Base-by-base conservation (phyloP, 2,888 invertebrate genomes). In the Troilus luridus region DNA sequence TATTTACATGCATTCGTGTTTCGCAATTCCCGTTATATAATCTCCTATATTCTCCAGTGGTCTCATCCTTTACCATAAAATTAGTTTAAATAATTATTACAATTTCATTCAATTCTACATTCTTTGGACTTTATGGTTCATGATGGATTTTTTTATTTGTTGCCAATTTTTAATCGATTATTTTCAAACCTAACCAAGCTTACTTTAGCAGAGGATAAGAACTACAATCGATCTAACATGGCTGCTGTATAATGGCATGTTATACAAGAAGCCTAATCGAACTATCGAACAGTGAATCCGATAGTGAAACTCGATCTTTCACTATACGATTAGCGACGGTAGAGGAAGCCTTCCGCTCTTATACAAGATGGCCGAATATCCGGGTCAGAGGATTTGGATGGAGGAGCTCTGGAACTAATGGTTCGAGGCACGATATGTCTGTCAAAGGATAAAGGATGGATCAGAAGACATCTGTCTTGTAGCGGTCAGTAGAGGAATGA, bases 241-340 rank as follows among this genome's bases (percentile, higher is more conserved):
- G 21, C 62, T 62, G 19, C 14, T 41, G 41, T 41, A 21, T 54
- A 54, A 41, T 41, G 41, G 6, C 21, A 54, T 41, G 54, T 81
- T 81, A 56, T 21, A 27, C 81, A 81, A 81, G 3, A 21, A 21
- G 1, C 11, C 54, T 21, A 56, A 19, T 21, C 41, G 81, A 54
- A 81, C 54, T 21, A 81, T 54, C 41, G 41, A 54, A 56, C 54
- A 81, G 81, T 81, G 54, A 81, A 14, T 3, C 21, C 81, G 81
- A 81, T 56, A 81, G 81, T 81, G 81, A 81, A 81, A 81, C 81
- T 56, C 67, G 67, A 81, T 41, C 41, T 41, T 81, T 81, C 41
- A 21, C 41, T 41, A 27, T 41, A 10, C 81, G 81, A 81, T 81
- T 81, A 81, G 81, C 81, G 21, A 54, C 54, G 54, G 54, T 19